phyloP scores from a whole-genome alignment of 30 jellyfish, hydroid and myxozoan genomes.

The Rhopilema esculentum region DNA sequence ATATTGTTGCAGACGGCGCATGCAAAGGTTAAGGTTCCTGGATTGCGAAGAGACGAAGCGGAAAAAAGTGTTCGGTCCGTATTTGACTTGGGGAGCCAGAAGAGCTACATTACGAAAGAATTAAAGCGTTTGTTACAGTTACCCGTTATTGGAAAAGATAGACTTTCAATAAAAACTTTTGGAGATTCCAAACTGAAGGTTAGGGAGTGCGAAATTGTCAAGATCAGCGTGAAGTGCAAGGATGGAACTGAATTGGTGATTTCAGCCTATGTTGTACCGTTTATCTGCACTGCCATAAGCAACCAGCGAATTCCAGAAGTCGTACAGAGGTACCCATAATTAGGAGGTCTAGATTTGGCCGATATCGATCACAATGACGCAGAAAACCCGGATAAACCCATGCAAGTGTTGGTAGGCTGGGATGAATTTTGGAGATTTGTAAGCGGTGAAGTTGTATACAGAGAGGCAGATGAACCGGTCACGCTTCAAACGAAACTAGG shows the following conservation, averaged over 20 bases:
- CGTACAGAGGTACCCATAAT: slow-evolving; percentile 9
- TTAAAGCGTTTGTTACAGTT: background rate
- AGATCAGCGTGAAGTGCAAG: background rate
- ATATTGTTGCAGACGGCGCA: slow-evolving; percentile 12
- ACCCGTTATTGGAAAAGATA: slow-evolving; percentile 23
- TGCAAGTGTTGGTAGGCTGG: background rate
- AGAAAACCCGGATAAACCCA: background rate
- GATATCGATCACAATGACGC: slow-evolving; percentile 3
- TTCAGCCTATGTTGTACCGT: slow-evolving; percentile 29
- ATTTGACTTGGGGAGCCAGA: slow-evolving; percentile 15
- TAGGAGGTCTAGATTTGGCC: slow-evolving; percentile 30
- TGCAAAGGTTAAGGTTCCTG: background rate
- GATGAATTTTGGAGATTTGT: background rate
- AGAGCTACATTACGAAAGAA: slow-evolving; percentile 6
- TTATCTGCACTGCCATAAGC: slow-evolving; percentile 46
- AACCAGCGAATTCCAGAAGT: slow-evolving; percentile 14
- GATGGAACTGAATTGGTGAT: slow-evolving; percentile 5
- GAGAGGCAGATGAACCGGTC: background rate
- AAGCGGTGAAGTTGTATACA: background rate
- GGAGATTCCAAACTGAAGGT: slow-evolving; percentile 25
- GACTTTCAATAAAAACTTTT: slow-evolving; percentile 25
- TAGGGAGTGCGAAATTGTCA: slow-evolving; percentile 7
- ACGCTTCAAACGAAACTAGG: slow-evolving; percentile 6
- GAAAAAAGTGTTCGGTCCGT: background rate
- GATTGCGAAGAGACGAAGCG: too few species aligned